Conservation (phyloP, 2,113 vertebrate genomes). For the Elaphurus davidianus region DNA sequence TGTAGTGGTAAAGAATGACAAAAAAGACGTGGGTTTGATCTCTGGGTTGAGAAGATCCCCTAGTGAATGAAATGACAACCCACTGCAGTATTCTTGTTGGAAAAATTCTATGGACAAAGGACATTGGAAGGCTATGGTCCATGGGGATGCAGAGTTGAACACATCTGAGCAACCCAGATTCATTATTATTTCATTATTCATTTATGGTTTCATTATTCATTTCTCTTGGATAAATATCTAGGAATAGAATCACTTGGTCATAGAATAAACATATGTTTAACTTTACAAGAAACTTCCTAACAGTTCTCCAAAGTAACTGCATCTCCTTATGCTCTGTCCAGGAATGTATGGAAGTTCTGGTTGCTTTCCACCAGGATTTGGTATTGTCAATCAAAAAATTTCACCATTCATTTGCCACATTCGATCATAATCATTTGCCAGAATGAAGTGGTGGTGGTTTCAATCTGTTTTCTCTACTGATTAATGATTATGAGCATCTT, state of each 20-base stretch:
- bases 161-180: not conserved
- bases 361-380: not conserved
- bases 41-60: not conserved
- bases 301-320: not conserved
- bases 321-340: not conserved
- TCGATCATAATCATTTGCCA: not conserved
- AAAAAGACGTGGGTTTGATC: not conserved
- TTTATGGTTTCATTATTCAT: not conserved
- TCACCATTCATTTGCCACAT: not conserved
- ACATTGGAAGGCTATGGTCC: not conserved
- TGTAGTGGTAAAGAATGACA: not conserved
- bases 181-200: not conserved
- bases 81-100: not conserved
- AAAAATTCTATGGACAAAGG: not conserved
- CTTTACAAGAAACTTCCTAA: not conserved
- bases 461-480: not conserved
- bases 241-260: not conserved
- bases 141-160: not conserved
- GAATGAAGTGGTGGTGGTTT: not conserved
- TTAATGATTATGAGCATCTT: not conserved
- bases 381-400: not conserved
- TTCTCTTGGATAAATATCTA: not conserved
- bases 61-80: not conserved
- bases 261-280: not conserved
- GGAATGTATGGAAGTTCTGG: not conserved